Evolutionary conservation across 2,888 invertebrate genomes (phyloP), one percentile per base, ranked within the genome.

Genomic region (Oxystoma pomonae): DNA sequence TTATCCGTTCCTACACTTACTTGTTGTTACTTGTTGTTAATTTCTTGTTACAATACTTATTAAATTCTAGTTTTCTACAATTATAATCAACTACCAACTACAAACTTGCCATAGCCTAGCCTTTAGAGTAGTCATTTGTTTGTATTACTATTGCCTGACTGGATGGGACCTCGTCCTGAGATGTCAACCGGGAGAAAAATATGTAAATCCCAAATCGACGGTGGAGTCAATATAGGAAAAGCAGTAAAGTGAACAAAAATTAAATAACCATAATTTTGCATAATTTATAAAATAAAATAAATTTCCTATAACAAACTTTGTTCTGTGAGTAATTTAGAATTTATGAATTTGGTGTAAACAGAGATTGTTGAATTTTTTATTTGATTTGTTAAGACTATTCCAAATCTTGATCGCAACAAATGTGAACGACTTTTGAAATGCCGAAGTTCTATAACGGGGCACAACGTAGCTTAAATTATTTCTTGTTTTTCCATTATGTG

Each of bases 381-480:
- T 35, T 35, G 35, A 35, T 35, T 35, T 9, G 53, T n/a, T 53
- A 53, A 53, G 53, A 19, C 16, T 53, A 53, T 53, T 53, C 16
- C 17, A 53, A 16, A 53, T 53, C 53, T 53, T 53, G 16, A 53
- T 9, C 5, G 53, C 53, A 9, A 50, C 50, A 50, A 12, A 50
- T n/a, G n/a, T 50, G n/a, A n/a, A n/a, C n/a, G n/a, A n/a, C n/a
- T n/a, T n/a, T n/a, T n/a, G n/a, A n/a, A n/a, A n/a, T n/a, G n/a
- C n/a, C n/a, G n/a, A n/a, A 53, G 53, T 53, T 53, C 19, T 53
- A 53, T 3, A 53, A 53, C 19, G 53, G n/a, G 53, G 7, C 5
- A 53, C 53, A 7, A 53, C n/a, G 53, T 53, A 53, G 5, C 7
- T 53, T 53, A 53, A 53, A 16, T 53, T 53, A 53, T 53, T 53